Conservation (phyloP, 2,797 vertebrate species). For the Hemibagrus guttatus region DNA sequence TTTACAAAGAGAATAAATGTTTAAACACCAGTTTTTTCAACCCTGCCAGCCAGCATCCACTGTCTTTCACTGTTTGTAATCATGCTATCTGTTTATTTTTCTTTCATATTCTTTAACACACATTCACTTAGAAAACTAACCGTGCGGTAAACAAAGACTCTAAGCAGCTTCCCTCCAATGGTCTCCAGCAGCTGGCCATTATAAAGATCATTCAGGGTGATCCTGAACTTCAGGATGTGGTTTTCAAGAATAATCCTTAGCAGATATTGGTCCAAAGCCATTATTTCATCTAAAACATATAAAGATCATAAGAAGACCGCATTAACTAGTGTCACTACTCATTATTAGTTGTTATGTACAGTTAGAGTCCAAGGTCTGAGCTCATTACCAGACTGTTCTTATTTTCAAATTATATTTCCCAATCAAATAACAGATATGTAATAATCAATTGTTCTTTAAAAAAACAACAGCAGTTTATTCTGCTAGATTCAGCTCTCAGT, state of each 20-base stretch:
- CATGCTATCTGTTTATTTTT: slow-evolving; percentile 1
- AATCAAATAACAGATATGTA: background rate
- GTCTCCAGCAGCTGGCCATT: slow-evolving; percentile 92
- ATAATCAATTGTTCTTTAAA: background rate
- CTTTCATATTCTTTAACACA: background rate
- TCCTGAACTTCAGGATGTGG: slow-evolving; percentile 90
- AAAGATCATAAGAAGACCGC: slow-evolving; percentile 3
- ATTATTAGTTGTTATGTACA: background rate
- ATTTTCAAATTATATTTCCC: background rate
- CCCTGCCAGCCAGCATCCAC: background rate
- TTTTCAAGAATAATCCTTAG: slow-evolving; percentile 88
- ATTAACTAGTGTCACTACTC: background rate
- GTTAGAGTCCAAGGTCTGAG: background rate
- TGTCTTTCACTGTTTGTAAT: background rate
- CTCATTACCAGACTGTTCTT: background rate
- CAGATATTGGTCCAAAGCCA: slow-evolving; percentile 78
- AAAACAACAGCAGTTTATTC: background rate
- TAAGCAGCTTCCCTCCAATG: slow-evolving; percentile 84
- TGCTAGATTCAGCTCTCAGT: background rate
- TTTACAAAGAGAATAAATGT: background rate
- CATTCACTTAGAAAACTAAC: slow-evolving; percentile 65
- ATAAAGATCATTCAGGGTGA: slow-evolving; percentile 89
- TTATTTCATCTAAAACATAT: slow-evolving; percentile 79
- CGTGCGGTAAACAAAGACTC: slow-evolving; percentile 95
- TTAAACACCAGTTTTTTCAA: background rate